Conservation (phyloP, 2,888 invertebrate species). For the Pseudococcus viburni region DNA sequence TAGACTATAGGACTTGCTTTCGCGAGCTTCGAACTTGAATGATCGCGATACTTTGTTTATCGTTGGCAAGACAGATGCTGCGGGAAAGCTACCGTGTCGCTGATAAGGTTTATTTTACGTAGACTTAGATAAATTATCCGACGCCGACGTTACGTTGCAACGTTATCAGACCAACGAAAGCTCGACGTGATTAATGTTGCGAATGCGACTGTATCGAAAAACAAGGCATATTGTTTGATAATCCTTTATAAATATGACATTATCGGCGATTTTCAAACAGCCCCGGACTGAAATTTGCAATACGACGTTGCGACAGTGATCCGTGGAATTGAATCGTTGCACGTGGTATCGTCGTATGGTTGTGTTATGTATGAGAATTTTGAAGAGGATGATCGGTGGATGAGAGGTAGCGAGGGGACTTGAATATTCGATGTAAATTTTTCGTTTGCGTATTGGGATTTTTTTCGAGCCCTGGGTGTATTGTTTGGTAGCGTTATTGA, state of each 20-base stretch:
- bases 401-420: too few species aligned
- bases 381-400: too few species aligned
- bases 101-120: slow-evolving; percentile 20
- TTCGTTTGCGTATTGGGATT: too few species aligned
- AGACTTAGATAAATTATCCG: slow-evolving; percentile 20
- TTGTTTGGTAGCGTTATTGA: too few species aligned
- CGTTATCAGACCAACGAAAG: not conserved
- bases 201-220: slow-evolving; percentile 1
- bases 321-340: not conserved
- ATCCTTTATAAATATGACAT: slow-evolving; percentile 22
- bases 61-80: not conserved
- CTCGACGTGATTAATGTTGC: slow-evolving; percentile 24
- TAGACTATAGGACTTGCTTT: too few species aligned
- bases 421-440: too few species aligned
- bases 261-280: not conserved
- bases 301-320: not conserved
- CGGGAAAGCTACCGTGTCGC: not conserved
- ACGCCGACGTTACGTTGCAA: not conserved
- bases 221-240: slow-evolving; percentile 11
- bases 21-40: not conserved
- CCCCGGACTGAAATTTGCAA: not conserved
- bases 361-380: not conserved
- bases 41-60: not conserved
- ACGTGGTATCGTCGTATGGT: not conserved
- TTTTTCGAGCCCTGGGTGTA: too few species aligned